These are phyloP conservation scores for Sarotherodon lohbergeri DNA, from an alignment of 2,113 vertebrate genomes.

Conservation along the genomic window DNA sequence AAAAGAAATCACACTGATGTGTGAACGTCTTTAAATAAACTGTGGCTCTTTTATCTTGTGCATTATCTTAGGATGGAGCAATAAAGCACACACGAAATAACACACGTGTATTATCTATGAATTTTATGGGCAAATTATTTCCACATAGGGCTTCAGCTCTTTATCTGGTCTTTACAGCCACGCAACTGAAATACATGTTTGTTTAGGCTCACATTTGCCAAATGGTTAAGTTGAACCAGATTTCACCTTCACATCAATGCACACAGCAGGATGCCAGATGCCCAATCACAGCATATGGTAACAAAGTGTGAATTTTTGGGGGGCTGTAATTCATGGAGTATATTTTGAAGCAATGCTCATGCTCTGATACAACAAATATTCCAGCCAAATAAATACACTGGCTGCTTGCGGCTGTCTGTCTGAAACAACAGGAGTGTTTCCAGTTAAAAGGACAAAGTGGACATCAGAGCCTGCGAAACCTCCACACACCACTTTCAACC, in stretches of 20 bases:
- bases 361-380: background rate
- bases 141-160: conserved; percentile 15
- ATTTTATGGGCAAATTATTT: conserved; percentile 60
- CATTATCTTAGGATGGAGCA: conserved; percentile 32
- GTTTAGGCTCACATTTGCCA: conserved; percentile 49
- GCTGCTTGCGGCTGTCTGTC: background rate
- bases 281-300: conserved; percentile 31
- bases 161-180: conserved; percentile 43
- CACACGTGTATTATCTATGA: conserved; percentile 11
- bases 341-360: background rate
- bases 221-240: conserved; percentile 58
- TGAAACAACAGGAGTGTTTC: background rate
- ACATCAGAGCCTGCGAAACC: accelerated
- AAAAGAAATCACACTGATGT: conserved; percentile 21
- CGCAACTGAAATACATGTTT: conserved; percentile 52
- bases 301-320: conserved; percentile 11
- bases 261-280: conserved; percentile 56
- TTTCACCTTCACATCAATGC: conserved; percentile 32
- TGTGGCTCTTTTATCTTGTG: conserved; percentile 16
- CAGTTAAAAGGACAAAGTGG: background rate
- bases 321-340: background rate
- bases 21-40: conserved; percentile 14
- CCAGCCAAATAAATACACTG: background rate
- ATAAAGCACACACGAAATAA: conserved; percentile 35
- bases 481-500: background rate